Percentiles rank a stretch among this genome's conserved stretches.
Conservation (phyloP, 2,888 invertebrate genomes). For the Oxycera nigricornis region DNA sequence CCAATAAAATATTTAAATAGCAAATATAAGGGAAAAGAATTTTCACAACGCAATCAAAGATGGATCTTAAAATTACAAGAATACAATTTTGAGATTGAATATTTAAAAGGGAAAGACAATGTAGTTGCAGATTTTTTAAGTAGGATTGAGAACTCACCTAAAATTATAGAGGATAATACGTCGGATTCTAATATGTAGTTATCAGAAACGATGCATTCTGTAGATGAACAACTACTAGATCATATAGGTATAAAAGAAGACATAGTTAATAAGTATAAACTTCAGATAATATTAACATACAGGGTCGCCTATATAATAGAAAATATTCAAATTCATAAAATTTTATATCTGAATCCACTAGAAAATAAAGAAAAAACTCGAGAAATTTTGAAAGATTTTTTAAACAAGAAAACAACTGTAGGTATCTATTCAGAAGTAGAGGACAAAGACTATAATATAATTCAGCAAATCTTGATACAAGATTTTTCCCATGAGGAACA, state of each 20-base stretch:
- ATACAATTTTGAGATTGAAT: constrained; percentile 43
- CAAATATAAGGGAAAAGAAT: constrained; percentile 45
- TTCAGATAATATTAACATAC: constrained; percentile 46
- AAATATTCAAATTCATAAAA: no score
- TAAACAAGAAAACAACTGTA: constrained; percentile 28
- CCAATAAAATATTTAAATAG: constrained; percentile 44
- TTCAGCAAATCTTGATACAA: constrained; percentile 42
- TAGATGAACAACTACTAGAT: constrained; percentile 44
- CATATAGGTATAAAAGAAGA: constrained; percentile 45
- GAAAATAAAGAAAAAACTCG: constrained; percentile 21
- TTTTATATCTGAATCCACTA: no score
- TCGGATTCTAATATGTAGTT: constrained; percentile 37
- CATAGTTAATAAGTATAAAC: constrained; percentile 46
- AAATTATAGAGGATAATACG: constrained; percentile 40
- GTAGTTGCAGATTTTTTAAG: constrained; percentile 45
- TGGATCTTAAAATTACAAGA: constrained; percentile 44
- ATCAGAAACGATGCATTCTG: constrained; percentile 42
- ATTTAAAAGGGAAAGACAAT: constrained; percentile 44
- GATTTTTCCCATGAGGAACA: constrained; percentile 37
- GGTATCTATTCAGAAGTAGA: constrained; percentile 45
- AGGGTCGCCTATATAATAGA: constrained; percentile 35
- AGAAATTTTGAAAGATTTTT: constrained; percentile 38
- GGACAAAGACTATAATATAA: constrained; percentile 42
- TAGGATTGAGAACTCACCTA: constrained; percentile 41
- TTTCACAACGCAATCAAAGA: constrained; percentile 43